Conservation (phyloP, 2,113 vertebrate species). For the Atherinomorus stipes region DNA sequence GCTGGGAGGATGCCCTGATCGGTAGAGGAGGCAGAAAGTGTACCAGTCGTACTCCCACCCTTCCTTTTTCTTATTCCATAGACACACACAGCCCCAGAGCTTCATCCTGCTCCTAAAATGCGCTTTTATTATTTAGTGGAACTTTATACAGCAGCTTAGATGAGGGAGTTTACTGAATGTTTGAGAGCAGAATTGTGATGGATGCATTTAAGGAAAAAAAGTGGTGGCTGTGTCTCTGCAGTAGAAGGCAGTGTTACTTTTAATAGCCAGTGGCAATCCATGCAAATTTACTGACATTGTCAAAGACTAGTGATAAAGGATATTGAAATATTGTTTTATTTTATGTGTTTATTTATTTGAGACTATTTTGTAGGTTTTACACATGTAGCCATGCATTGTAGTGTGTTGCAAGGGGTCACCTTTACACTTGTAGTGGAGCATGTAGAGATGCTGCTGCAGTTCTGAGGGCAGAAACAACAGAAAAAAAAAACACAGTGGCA, state of each 20-base stretch:
- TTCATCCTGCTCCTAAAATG: constrained; percentile 68
- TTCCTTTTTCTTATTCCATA: constrained; percentile 66
- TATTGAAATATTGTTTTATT: constrained; percentile 23
- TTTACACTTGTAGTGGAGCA: constrained; percentile 69
- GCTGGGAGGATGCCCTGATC: constrained; percentile 76
- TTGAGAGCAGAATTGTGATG: constrained; percentile 61
- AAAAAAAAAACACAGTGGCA: constrained; percentile 65
- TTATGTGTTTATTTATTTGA: neutral
- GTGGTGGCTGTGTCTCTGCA: constrained; percentile 39
- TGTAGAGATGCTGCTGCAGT: constrained; percentile 65
- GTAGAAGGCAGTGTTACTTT: constrained; percentile 62
- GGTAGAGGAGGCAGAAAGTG: constrained; percentile 69
- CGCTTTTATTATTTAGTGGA: constrained; percentile 76
- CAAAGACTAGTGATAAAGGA: constrained; percentile 12
- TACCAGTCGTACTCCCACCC: constrained; percentile 60
- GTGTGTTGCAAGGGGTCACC: constrained; percentile 76
- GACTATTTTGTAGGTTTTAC: neutral
- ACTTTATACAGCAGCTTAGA: constrained; percentile 68
- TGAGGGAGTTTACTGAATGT: constrained; percentile 65
- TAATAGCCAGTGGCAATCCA: constrained; percentile 55
- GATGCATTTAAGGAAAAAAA: constrained; percentile 43
- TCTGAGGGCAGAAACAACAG: constrained; percentile 39
- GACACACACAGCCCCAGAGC: constrained; percentile 58
- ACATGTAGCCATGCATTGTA: constrained; percentile 3
- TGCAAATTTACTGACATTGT: constrained; percentile 43